phyloP scores from a whole-genome alignment of 2,113 vertebrate genomes.

The Hippocampus abdominalis region DNA sequence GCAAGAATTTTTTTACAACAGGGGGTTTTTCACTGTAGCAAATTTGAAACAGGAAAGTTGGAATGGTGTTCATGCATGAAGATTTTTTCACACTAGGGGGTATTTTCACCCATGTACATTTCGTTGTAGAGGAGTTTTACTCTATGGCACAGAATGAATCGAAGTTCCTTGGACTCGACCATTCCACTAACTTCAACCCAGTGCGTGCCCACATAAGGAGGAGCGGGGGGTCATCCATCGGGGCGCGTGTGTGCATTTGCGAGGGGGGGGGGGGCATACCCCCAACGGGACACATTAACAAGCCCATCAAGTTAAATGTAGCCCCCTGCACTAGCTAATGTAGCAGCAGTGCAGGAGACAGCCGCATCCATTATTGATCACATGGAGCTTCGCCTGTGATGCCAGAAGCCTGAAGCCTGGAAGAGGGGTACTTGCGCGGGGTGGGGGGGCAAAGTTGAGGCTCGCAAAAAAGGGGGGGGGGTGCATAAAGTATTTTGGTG shows the following conservation, averaged over 20 bases:
- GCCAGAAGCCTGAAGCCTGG: slow-evolving; percentile 65
- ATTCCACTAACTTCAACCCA: not conserved
- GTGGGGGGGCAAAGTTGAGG: not conserved
- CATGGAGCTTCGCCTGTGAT: slow-evolving; percentile 72
- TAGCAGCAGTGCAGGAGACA: slow-evolving; percentile 74
- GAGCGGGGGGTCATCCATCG: not conserved
- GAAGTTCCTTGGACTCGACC: not conserved
- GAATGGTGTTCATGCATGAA: no score
- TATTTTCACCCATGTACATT: no score
- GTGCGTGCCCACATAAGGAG: not conserved
- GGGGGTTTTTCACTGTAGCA: no score
- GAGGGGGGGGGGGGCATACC: slow-evolving; percentile 34
- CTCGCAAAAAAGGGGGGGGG: not conserved
- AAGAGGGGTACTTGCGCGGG: slow-evolving; percentile 25
- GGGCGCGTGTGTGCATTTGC: not conserved
- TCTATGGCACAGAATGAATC: no score
- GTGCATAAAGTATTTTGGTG: slow-evolving; percentile 1
- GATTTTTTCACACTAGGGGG: no score
- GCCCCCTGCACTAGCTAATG: slow-evolving; percentile 80
- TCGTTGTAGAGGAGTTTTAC: no score
- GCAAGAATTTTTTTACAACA: no score
- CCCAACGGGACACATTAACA: slow-evolving; percentile 80
- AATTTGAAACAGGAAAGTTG: no score
- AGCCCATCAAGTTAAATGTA: slow-evolving; percentile 82
- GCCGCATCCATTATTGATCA: slow-evolving; percentile 80